Percentiles rank a stretch among this genome's conserved stretches.
phyloP scores from a whole-genome alignment of 2,797 vertebrate genomes.

The Leuciscus waleckii region DNA sequence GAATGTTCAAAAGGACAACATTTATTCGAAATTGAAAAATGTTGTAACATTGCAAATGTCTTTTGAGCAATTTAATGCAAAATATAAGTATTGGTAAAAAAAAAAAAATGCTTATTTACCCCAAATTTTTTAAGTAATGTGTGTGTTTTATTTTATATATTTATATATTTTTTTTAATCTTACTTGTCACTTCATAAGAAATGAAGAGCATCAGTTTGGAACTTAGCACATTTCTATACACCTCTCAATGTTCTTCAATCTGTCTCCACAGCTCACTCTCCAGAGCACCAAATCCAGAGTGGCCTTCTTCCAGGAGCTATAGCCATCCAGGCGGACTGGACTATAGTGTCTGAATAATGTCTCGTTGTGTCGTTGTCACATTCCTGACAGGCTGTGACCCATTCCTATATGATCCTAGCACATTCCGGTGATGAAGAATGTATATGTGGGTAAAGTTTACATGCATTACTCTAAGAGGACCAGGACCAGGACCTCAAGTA shows the following conservation, averaged over 20 bases:
- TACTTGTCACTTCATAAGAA: neutral
- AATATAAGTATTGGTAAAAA: neutral
- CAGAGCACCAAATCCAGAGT: constrained; percentile 96
- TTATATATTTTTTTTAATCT: neutral
- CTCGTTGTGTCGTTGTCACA: constrained; percentile 18
- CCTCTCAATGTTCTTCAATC: constrained; percentile 4
- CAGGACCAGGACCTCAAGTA: neutral
- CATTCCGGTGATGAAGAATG: constrained; percentile 19
- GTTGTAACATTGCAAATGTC: neutral
- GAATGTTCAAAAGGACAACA: neutral
- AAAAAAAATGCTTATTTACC: neutral
- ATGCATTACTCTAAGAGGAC: neutral
- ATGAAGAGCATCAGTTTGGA: neutral
- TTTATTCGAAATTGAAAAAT: neutral
- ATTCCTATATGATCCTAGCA: neutral
- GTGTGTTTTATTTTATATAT: neutral
- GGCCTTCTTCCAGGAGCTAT: constrained; percentile 96
- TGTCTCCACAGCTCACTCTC: constrained; percentile 89
- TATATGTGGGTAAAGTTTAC: constrained; percentile 20
- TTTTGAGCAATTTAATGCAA: neutral
- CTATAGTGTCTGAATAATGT: constrained; percentile 45
- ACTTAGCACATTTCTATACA: neutral
- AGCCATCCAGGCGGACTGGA: constrained; percentile 57
- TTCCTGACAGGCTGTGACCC: constrained; percentile 15
- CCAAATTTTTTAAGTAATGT: too few relatives aligned